Percentiles rank a stretch among this genome's conserved stretches.
These are phyloP conservation scores for Lutjanus argentimaculatus DNA, from an alignment of 2,797 vertebrate species.

Conservation along the genomic window DNA sequence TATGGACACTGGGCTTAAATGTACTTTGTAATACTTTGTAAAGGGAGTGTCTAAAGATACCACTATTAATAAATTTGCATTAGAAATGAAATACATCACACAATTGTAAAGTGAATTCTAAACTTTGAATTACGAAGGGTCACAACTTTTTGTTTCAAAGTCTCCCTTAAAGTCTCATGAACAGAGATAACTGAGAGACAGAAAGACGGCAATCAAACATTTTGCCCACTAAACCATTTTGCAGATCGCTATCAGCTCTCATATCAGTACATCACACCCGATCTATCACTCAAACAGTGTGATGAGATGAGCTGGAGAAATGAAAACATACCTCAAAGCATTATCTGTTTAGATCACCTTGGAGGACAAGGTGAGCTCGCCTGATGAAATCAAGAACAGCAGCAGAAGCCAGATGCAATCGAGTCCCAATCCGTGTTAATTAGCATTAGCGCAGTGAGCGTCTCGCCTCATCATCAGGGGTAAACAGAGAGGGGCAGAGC, in stretches of 20 bases:
- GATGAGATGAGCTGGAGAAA: constrained; percentile 4
- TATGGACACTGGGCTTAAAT: no score
- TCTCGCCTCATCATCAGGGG: constrained; percentile 51
- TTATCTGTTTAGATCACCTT: constrained; percentile 47
- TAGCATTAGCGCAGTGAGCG: constrained; percentile 67
- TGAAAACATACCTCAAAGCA: constrained; percentile 27
- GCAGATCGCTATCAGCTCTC: constrained; percentile 12
- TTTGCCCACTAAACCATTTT: not conserved
- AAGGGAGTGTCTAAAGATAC: no score
- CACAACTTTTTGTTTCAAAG: not conserved
- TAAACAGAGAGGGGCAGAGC: constrained; percentile 49
- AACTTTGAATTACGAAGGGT: not conserved
- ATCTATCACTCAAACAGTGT: not conserved
- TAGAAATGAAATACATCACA: not conserved
- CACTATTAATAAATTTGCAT: not conserved
- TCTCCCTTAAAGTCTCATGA: not conserved
- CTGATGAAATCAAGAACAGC: constrained; percentile 45
- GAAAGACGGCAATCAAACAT: constrained; percentile 8
- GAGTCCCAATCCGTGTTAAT: constrained; percentile 70
- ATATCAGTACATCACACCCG: constrained; percentile 8
- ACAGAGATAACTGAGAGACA: not conserved
- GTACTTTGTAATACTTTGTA: no score
- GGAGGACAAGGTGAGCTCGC: constrained; percentile 26
- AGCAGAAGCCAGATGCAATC: constrained; percentile 58
- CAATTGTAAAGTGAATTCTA: no score